These are phyloP conservation scores for Netelia melanura DNA, from an alignment of 2,888 invertebrate species.

Conservation along the genomic window DNA sequence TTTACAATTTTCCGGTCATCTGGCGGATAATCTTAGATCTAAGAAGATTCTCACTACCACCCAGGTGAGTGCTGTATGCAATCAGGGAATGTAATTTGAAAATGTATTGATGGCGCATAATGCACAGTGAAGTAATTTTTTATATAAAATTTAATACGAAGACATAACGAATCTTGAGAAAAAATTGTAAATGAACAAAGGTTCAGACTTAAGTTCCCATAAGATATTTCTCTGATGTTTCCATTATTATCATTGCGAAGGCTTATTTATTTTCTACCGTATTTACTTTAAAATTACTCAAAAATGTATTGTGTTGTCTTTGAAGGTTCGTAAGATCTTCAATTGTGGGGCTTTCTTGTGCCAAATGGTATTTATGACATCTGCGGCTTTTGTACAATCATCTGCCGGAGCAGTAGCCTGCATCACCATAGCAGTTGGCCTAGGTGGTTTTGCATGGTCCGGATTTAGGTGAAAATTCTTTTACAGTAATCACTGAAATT, in stretches of 20 bases:
- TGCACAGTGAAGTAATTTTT: no score
- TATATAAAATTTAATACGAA: no score
- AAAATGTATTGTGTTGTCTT: slow-evolving; percentile 27
- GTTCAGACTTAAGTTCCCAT: no score
- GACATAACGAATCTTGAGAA: no score
- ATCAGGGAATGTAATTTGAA: slow-evolving; percentile 24
- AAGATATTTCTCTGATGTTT: no score
- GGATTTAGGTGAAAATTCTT: slow-evolving; percentile 90
- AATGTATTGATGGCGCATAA: background rate
- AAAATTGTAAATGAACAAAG: no score
- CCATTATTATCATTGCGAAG: no score
- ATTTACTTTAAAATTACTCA: background rate
- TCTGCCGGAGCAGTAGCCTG: slow-evolving; percentile 91
- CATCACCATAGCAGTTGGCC: slow-evolving; percentile 94
- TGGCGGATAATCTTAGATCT: slow-evolving; percentile 92
- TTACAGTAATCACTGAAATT: background rate
- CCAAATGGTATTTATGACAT: slow-evolving; percentile 95
- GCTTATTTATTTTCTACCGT: no score
- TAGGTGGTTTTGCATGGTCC: slow-evolving; percentile 97
- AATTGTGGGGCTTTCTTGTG: slow-evolving; percentile 91
- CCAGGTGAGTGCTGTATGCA: slow-evolving; percentile 85
- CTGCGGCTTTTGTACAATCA: slow-evolving; percentile 91
- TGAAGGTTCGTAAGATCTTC: slow-evolving; percentile 88
- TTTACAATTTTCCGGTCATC: slow-evolving; percentile 92
- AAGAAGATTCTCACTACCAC: slow-evolving; percentile 90